A percentile compares a stretch with the other conserved stretches of the same genome.
Evolutionary conservation across 2,797 vertebrate species (phyloP).

Genomic region (Hyperoplus lanceolatus): DNA sequence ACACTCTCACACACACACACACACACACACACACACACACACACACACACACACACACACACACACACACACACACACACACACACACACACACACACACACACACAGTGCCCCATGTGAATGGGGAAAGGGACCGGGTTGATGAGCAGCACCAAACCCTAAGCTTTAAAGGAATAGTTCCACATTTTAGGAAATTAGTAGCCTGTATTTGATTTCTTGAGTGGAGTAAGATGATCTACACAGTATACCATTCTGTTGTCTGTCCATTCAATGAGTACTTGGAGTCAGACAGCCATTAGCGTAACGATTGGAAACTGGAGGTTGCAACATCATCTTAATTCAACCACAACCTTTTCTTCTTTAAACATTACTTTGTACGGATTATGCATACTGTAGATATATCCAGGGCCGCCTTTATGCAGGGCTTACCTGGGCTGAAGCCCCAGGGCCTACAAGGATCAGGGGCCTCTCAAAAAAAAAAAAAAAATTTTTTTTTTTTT

Average conservation of each 20-base stretch:
- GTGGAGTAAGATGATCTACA: neutral
- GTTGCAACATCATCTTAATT: neutral
- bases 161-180: neutral
- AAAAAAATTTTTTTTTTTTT: too few species aligned
- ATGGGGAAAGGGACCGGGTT: conserved; percentile 20
- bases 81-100: conserved; percentile 30
- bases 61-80: conserved; percentile 13
- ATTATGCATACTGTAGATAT: neutral
- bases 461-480: too few species aligned
- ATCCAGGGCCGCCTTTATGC: too few species aligned
- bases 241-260: neutral
- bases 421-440: too few species aligned
- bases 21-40: too few species aligned
- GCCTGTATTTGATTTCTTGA: neutral
- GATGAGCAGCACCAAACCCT: neutral
- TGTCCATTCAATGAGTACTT: neutral
- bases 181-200: neutral
- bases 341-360: neutral
- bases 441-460: too few species aligned
- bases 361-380: neutral
- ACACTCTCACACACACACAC: conserved; percentile 9
- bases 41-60: neutral
- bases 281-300: neutral
- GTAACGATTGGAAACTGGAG: neutral
- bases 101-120: conserved; percentile 10